Evolutionary conservation across 1,140 invertebrate species (phyloP), one percentile per base, ranked within the genome.

Genomic region (Elymnias hypermnestra): DNA sequence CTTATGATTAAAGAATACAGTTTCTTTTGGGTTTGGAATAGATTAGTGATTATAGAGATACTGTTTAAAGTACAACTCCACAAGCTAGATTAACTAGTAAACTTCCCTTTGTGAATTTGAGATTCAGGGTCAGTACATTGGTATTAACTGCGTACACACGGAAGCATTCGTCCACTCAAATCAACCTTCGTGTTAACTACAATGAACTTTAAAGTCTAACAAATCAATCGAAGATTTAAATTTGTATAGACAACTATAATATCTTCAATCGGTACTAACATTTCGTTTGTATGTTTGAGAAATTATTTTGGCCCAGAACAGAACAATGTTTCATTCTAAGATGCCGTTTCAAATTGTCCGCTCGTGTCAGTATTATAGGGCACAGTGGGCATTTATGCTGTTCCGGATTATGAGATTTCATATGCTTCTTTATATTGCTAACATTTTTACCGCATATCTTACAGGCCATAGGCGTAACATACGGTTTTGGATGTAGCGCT

Each of bases 291-390:
- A 83, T 77, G 61, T 84, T 83, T 12, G 73, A 63, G 23, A 76
- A 48, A 49, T 74, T 79, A 41, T 61, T 63, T 15, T 63, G 56
- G 4, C 58, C 63, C 39, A 84, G 44, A 9, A 77, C 71, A 18
- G 87, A 86, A 62, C 88, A 88, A 73, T 93, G 92, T 82, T 92
- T 92, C 78, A 90, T 89, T 64, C 89, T 88, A 50, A 92, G 89
- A 73, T 92, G 92, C 25, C 89, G 87, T 82, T 92, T 92, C 63
- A 92, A 88, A 62, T 92, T 92, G 70, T 93, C 91, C 53, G 90
- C 90, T 40, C 91, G 87, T 41, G 91, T 92, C 52, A 92, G 89
- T 39, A 90, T 88, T 50, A 91, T 89, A 12, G 89, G 88, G 72
- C 91, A 93, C 46, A 90, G 83, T 6, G 91, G 91, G 72, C 91